A percentile compares a stretch with the other conserved stretches of the same genome.
Evolutionary conservation across 2,797 vertebrate species (phyloP).

Genomic region (Sternarchorhynchus goeldii): DNA sequence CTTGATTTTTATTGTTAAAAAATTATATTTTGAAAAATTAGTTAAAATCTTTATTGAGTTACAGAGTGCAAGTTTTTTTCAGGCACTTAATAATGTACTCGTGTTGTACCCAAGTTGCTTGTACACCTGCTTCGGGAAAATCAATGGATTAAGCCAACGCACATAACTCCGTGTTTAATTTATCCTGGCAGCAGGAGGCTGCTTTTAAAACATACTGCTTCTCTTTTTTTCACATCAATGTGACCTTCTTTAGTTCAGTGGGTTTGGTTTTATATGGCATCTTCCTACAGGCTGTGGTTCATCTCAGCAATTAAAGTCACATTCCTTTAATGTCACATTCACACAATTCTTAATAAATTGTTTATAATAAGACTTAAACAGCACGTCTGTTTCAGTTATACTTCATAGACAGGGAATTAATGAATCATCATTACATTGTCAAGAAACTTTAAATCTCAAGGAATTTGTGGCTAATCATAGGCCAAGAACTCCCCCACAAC

Average conservation of each 20-base stretch:
- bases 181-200: background rate
- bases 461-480: too few relatives aligned
- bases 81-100: background rate
- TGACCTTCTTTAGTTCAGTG: background rate
- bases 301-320: constrained; percentile 9
- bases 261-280: constrained; percentile 19
- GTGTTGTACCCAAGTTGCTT: background rate
- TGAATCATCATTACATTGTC: too few relatives aligned
- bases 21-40: too few relatives aligned
- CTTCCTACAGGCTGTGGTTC: background rate
- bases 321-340: background rate
- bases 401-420: too few relatives aligned
- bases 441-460: too few relatives aligned
- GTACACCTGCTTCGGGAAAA: background rate
- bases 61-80: background rate
- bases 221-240: background rate
- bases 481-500: too few relatives aligned
- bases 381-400: too few relatives aligned
- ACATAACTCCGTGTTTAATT: background rate
- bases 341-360: background rate
- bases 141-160: background rate
- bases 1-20: too few relatives aligned
- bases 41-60: too few relatives aligned
- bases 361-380: background rate
- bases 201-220: background rate